Evolutionary conservation across 2,888 invertebrate species (phyloP), one percentile per base, ranked within the genome.

Genomic region (Pammene fasciana): DNA sequence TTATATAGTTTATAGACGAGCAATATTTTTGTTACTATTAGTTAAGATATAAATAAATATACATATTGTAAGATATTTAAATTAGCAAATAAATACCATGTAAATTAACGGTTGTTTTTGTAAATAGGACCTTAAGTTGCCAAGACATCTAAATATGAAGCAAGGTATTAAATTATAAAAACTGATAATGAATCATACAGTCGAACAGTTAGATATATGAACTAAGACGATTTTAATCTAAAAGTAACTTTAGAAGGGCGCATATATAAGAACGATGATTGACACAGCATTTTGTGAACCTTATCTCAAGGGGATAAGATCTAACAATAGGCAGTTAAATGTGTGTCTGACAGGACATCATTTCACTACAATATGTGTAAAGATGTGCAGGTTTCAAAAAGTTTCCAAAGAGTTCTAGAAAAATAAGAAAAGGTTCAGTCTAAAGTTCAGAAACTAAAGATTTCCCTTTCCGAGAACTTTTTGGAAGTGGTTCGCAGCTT

Each of bases 11-110:
- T 76, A 82, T 86, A 89, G 81, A 83, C 76, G 80, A 88, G 88
- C 86, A 88, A 89, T 90, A 90, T 90, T 89, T 89, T 90, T 90
- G 89, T 90, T 90, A 90, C 88, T 88, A 88, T 80, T 89, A 89
- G 75, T 73, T 86, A 88, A 87, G 87, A 81, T 48, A 71, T 59
- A 71, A 71, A 52, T 74, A 74, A 74, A 73, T 72, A 71, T 78
- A 81, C 82, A 78, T 77, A 81, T n/a, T 89, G 88, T 89, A 87
- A 86, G 85, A 84, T 86, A 86, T 86, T 86, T 84, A 82, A 79
- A 84, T 78, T 82, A 86, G 86, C 81, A 84, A 91, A 91, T 90
- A 91, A 91, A 91, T 83, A 83, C 82, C 78, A 78, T 85, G 76
- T 86, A 84, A 82, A 86, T 79, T 73, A 74, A 74, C 34, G 71